Evolutionary conservation across 35 echinoderm and acorn worm species (phyloP), one percentile per base, ranked within the genome.

Genomic region (Apostichopus parvimensis): DNA sequence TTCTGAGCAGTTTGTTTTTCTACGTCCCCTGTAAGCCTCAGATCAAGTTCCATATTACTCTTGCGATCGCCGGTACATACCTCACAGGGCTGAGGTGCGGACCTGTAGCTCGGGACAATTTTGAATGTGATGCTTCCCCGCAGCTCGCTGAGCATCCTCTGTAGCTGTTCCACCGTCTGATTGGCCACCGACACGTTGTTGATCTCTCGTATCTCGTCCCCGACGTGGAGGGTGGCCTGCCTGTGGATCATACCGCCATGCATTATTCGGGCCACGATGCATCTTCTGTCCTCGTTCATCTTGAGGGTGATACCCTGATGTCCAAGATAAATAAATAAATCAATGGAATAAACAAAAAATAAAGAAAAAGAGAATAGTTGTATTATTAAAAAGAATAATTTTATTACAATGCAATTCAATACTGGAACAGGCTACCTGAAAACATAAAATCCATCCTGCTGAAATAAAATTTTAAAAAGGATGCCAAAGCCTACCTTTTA

Each of bases 121-220:
- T 99, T 99, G 84, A 99, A 99, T 6, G 97, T 99, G 88, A 99
- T 99, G 90, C 97, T 99, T 2, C 97, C 97, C 5, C 95, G 90
- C 10, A 95, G 88, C 53, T 99, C 97, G 56, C 97, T 73, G 17
- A 98, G 92, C 91, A 99, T 95, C 23, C 90, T 94, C 93, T 99
- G 97, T 24, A 99, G 80, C 57, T 94, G 87, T 81, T 99, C 97
- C 23, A 99, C 97, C 1, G 95, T 96, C 91, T 98, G 97, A 73
- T 99, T 99, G 71, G 94, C 95, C 23, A 99, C 97, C 0, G 95
- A 96, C 68, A 93, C 91, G 17, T 90, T 90, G 88, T 99, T 99
- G 82, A 99, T 99, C 79, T 99, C 97, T 20, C 97, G 91, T 58
- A 99, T 99, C 95, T 99, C 97, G 60, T 99, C 97, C 56, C 95